These are phyloP conservation scores for Heteromyza rotundicornis DNA, from an alignment of 2,888 invertebrate species.

Conservation along the genomic window DNA sequence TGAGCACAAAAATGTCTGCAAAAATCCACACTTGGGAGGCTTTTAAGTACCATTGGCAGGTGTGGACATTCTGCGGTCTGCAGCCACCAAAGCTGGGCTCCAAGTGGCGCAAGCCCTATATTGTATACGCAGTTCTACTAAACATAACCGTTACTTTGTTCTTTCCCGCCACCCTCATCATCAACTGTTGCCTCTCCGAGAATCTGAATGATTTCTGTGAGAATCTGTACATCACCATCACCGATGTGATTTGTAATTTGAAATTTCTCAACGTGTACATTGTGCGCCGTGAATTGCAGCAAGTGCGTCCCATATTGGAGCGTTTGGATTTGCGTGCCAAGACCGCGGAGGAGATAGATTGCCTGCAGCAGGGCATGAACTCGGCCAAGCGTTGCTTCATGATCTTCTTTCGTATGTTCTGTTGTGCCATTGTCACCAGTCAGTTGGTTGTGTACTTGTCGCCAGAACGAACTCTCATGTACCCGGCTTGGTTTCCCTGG, in stretches of 20 bases:
- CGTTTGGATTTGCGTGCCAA: conserved; percentile 42
- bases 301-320: conserved; percentile 34
- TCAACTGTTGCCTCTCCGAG: conserved; percentile 36
- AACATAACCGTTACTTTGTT: conserved; percentile 31
- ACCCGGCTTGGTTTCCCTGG: conserved; percentile 52
- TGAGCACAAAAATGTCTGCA: no score
- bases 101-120: conserved; percentile 38
- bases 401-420: conserved; percentile 22
- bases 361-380: conserved; percentile 29
- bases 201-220: conserved; percentile 44
- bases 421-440: conserved; percentile 19
- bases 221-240: conserved; percentile 34
- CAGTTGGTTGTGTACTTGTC: conserved; percentile 34
- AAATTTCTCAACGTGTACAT: conserved; percentile 42
- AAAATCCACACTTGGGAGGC: conserved; percentile 37
- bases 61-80: conserved; percentile 47
- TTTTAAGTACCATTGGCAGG: conserved; percentile 47
- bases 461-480: conserved; percentile 36
- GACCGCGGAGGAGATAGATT: conserved; percentile 31
- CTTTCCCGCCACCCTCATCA: conserved; percentile 34
- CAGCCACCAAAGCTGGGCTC: conserved; percentile 32
- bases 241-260: conserved; percentile 37
- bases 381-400: conserved; percentile 31
- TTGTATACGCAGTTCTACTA: conserved; percentile 34
- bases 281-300: conserved; percentile 34